Conservation (phyloP, 2,113 vertebrate species). For the Melanostigma gelatinosum region DNA sequence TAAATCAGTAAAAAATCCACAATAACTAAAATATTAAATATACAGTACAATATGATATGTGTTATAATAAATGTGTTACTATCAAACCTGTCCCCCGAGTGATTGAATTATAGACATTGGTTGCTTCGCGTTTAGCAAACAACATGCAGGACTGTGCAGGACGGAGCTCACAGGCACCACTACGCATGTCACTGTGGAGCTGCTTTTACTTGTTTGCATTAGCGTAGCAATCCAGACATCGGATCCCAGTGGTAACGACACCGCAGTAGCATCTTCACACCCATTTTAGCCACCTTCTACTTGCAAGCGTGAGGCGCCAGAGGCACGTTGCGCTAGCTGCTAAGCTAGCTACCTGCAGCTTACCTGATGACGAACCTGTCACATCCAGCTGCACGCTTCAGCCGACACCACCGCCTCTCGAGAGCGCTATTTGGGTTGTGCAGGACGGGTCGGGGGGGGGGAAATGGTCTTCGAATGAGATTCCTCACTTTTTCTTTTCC, state of each 20-base stretch:
- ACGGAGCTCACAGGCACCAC: neutral
- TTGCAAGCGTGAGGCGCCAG: neutral
- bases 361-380: constrained; percentile 81
- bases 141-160: neutral
- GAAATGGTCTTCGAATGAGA: neutral
- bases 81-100: neutral
- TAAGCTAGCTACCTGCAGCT: constrained; percentile 72
- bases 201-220: constrained; percentile 50
- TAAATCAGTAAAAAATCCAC: too few relatives aligned
- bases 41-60: too few relatives aligned
- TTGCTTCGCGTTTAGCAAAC: too few relatives aligned
- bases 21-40: too few relatives aligned
- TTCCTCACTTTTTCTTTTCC: neutral
- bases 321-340: constrained; percentile 35
- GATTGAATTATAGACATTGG: neutral
- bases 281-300: neutral
- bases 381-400: constrained; percentile 75
- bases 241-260: neutral
- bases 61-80: neutral
- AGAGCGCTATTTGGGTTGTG: constrained; percentile 25
- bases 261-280: too few relatives aligned
- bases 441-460: constrained; percentile 1
- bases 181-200: neutral
- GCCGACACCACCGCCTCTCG: constrained; percentile 12
- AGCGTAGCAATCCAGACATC: constrained; percentile 27